Percentiles rank a stretch among this genome's conserved stretches.
phyloP scores from a whole-genome alignment of 2,888 invertebrate genomes.

The Amphipyra berbera region DNA sequence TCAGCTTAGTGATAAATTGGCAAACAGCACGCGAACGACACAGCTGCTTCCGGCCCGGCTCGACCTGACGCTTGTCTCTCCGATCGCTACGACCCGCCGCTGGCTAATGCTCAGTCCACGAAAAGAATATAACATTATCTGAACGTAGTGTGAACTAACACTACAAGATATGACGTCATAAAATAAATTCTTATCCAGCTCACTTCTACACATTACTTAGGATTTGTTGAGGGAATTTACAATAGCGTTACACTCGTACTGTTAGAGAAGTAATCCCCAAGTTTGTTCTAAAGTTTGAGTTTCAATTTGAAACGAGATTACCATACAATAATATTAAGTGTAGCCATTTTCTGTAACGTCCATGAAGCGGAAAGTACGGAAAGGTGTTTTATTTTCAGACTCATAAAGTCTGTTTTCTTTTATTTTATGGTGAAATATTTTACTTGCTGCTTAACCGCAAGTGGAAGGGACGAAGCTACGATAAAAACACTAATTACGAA shows the following conservation, averaged over 20 bases:
- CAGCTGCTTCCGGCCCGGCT: constrained; percentile 83
- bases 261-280: constrained; percentile 49
- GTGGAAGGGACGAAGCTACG: constrained; percentile 58
- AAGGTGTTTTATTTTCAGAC: constrained; percentile 54
- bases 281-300: constrained; percentile 56
- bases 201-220: constrained; percentile 28
- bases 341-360: constrained; percentile 32
- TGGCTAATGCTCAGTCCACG: constrained; percentile 44
- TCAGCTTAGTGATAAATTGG: constrained; percentile 90
- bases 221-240: constrained; percentile 39
- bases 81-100: constrained; percentile 33
- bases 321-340: constrained; percentile 56
- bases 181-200: constrained; percentile 27
- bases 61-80: constrained; percentile 50
- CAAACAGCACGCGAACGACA: constrained; percentile 88
- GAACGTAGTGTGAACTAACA: constrained; percentile 17
- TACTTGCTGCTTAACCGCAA: constrained; percentile 62
- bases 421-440: constrained; percentile 63
- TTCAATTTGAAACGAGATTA: constrained; percentile 59
- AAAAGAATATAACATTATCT: constrained; percentile 50
- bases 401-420: constrained; percentile 57
- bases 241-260: constrained; percentile 43
- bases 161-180: constrained; percentile 22
- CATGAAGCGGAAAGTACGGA: constrained; percentile 26
- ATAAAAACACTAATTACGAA: constrained; percentile 73